Percentiles rank a stretch among this genome's conserved stretches.
These are phyloP conservation scores for Drymonia ruficornis DNA, from an alignment of 2,888 invertebrate species.

Conservation along the genomic window DNA sequence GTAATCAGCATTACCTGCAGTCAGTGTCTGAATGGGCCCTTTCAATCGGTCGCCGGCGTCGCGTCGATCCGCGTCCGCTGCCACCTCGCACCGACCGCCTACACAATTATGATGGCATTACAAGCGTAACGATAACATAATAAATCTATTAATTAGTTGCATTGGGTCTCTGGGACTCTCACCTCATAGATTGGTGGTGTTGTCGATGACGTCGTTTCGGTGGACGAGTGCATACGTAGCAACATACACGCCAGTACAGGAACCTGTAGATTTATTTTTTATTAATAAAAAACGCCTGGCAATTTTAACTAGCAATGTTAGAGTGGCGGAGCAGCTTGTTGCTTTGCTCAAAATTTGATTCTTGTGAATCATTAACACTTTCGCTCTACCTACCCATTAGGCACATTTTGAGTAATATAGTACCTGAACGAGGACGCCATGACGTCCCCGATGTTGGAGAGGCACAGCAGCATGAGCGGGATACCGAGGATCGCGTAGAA, in stretches of 20 bases:
- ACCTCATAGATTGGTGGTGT: slow-evolving; percentile 30
- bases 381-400: not conserved
- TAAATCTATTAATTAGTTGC: not conserved
- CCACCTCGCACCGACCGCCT: slow-evolving; percentile 62
- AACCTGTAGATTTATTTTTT: slow-evolving; percentile 80
- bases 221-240: slow-evolving; percentile 94
- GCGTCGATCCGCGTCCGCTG: slow-evolving; percentile 51
- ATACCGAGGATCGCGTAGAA: slow-evolving; percentile 98
- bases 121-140: not conserved
- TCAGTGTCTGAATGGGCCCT: slow-evolving; percentile 90
- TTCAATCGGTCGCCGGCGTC: slow-evolving; percentile 56
- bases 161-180: not conserved
- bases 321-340: not conserved
- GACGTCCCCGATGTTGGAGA: slow-evolving; percentile 97
- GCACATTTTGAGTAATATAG: not conserved
- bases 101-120: not conserved
- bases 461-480: slow-evolving; percentile 96
- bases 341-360: not conserved
- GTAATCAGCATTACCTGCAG: slow-evolving; percentile 86
- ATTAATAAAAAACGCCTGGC: not conserved
- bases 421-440: slow-evolving; percentile 96
- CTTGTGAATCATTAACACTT: not conserved
- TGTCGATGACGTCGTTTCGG: slow-evolving; percentile 84
- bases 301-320: not conserved
- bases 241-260: slow-evolving; percentile 96